These are phyloP conservation scores for Drosophila anceps DNA, from an alignment of 2,888 invertebrate species.

Conservation along the genomic window DNA sequence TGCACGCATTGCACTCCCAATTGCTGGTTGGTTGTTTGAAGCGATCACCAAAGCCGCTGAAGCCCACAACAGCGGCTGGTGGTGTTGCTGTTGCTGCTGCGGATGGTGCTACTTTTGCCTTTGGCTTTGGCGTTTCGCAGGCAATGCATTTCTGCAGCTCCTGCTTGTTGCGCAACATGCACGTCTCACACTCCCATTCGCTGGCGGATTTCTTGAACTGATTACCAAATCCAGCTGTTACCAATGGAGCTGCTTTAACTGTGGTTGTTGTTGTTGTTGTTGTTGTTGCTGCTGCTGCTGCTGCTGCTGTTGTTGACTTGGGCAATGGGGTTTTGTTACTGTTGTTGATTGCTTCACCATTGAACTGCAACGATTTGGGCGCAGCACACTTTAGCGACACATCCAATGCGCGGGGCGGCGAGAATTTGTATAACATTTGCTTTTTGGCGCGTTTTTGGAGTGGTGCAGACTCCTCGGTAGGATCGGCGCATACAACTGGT, in stretches of 20 bases:
- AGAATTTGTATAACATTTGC: constrained; percentile 87
- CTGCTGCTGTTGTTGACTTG: constrained; percentile 28
- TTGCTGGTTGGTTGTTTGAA: constrained; percentile 87
- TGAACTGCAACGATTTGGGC: constrained; percentile 77
- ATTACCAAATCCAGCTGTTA: constrained; percentile 70
- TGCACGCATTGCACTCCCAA: constrained; percentile 90
- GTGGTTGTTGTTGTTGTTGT: constrained; percentile 25
- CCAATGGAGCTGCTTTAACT: background rate
- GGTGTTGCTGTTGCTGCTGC: constrained; percentile 64
- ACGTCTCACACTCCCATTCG: constrained; percentile 89
- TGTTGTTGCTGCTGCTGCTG: constrained; percentile 1
- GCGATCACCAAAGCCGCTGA: constrained; percentile 73
- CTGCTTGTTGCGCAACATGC: constrained; percentile 87
- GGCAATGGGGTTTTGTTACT: constrained; percentile 51
- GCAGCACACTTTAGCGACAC: background rate
- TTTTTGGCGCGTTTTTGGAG: constrained; percentile 82
- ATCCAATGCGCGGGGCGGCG: constrained; percentile 85
- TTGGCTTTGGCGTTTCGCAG: constrained; percentile 86
- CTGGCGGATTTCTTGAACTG: constrained; percentile 87
- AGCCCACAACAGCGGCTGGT: constrained; percentile 9
- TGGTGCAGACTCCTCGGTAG: constrained; percentile 39
- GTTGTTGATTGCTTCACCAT: constrained; percentile 55
- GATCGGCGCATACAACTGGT: constrained; percentile 48
- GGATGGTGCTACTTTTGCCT: constrained; percentile 16
- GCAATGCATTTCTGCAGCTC: constrained; percentile 86